These are phyloP conservation scores for Pantherophis vulpinus DNA, from an alignment of 2,797 vertebrate species.

Conservation along the genomic window DNA sequence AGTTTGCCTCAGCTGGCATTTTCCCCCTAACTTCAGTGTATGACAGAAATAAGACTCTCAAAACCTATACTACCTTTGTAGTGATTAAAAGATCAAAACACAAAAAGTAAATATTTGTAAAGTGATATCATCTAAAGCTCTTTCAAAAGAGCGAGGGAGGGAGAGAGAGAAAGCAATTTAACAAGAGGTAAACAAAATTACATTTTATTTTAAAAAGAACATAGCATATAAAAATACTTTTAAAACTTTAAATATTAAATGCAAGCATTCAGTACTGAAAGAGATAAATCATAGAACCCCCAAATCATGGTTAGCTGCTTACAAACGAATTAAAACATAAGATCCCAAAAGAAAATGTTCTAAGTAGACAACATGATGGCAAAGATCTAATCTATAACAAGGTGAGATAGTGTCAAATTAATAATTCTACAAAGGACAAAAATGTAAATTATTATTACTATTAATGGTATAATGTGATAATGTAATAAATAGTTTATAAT, in stretches of 20 bases:
- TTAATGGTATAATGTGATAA: not conserved
- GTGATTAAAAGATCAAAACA: too few relatives aligned
- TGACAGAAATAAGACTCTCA: too few relatives aligned
- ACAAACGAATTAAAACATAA: not conserved
- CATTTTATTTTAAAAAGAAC: not conserved
- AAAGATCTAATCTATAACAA: not conserved
- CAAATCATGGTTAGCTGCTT: not conserved
- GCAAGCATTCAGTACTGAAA: not conserved
- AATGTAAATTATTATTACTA: not conserved
- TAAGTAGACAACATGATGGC: not conserved
- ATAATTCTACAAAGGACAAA: not conserved
- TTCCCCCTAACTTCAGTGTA: too few relatives aligned
- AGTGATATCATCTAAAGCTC: too few relatives aligned
- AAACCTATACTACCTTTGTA: too few relatives aligned
- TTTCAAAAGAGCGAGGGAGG: too few relatives aligned
- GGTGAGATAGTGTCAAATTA: not conserved
- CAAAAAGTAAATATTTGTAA: too few relatives aligned
- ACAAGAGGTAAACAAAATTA: not conserved
- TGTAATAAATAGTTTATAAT: not conserved
- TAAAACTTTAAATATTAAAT: not conserved
- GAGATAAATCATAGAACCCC: not conserved
- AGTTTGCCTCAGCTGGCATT: too few relatives aligned
- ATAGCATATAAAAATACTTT: not conserved
- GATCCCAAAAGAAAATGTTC: not conserved
- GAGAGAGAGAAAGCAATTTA: not conserved